Base-by-base conservation (phyloP, 2,888 invertebrate species). In the Phaedon cochleariae region DNA sequence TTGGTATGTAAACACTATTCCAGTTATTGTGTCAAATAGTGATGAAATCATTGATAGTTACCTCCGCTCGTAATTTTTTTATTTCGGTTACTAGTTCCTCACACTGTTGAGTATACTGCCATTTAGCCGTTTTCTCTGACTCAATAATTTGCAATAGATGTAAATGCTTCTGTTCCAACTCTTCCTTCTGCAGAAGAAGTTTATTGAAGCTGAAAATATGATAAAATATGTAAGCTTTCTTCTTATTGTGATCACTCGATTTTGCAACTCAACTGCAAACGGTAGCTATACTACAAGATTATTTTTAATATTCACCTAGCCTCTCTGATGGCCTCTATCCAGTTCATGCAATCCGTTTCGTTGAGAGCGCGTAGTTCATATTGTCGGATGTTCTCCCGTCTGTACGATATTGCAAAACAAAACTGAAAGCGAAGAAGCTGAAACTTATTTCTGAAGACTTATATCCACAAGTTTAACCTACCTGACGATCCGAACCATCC, bases 91-190 rank as follows among this genome's bases (percentile, higher is more conserved):
- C 88, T n/a, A 96, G 87, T 77, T 96, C 96, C 77, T 96, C 96
- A 76, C 95, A 95, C 82, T 96, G 95, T 81, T 94, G 94, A 0
- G 94, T 93, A 83, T 95, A 96, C 84, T 95, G 95, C 93, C 95
- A 95, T 78, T 96, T 94, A 0, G 95, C 94, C 1, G 95, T 95
- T 77, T 95, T 89, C 84, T 96, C 96, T 72, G 94, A 95, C 83
- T 96, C 96, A 59, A 96, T 92, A 66, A 96, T 94, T 82, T 93
- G 91, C 67, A 96, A 87, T 54, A 96, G 86, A 81, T 96, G 96
- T 52, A 95, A 86, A 83, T 96, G 95, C 83, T 96, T 95, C 84
- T 96, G 95, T 78, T 96, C 95, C 76, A 96, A 82, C 83, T 96
- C 95, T 79, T 96, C 95, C 80, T 95, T 95, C 83, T 95, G 94